phyloP scores from a whole-genome alignment of 2,888 invertebrate genomes.

The Chloroclystis v-ata region DNA sequence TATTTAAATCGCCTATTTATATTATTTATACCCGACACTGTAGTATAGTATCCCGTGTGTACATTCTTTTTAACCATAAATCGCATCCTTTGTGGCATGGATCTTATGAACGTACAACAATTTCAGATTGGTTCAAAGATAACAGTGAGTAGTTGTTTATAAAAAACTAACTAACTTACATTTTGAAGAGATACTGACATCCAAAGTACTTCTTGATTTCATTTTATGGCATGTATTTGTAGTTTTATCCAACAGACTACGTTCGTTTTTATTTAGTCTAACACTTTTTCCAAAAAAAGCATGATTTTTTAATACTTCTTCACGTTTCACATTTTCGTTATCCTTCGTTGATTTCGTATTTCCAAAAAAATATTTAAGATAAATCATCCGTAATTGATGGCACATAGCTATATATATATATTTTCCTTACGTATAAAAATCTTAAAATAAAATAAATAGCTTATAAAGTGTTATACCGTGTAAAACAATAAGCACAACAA shows the following conservation, averaged over 20 bases:
- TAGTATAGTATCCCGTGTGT: no score
- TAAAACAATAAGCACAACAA: not conserved
- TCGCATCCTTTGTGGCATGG: no score
- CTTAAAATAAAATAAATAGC: not conserved
- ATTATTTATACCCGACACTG: no score
- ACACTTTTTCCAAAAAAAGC: not conserved
- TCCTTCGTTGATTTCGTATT: not conserved
- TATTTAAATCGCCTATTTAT: no score
- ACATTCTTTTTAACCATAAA: no score
- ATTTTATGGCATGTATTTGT: not conserved
- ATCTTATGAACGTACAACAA: no score
- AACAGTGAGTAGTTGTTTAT: no score
- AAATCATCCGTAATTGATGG: not conserved
- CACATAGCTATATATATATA: not conserved
- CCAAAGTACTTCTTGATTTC: not conserved
- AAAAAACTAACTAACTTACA: not conserved
- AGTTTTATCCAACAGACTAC: not conserved
- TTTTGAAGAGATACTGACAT: not conserved
- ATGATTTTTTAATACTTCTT: not conserved
- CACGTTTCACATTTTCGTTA: not conserved
- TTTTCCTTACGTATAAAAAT: constrained; percentile 1
- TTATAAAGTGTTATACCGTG: not conserved
- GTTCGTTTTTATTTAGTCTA: not conserved
- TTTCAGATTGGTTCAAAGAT: no score
- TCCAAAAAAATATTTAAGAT: not conserved